phyloP scores from a whole-genome alignment of 2,797 vertebrate genomes.

The Lutjanus campechanus region DNA sequence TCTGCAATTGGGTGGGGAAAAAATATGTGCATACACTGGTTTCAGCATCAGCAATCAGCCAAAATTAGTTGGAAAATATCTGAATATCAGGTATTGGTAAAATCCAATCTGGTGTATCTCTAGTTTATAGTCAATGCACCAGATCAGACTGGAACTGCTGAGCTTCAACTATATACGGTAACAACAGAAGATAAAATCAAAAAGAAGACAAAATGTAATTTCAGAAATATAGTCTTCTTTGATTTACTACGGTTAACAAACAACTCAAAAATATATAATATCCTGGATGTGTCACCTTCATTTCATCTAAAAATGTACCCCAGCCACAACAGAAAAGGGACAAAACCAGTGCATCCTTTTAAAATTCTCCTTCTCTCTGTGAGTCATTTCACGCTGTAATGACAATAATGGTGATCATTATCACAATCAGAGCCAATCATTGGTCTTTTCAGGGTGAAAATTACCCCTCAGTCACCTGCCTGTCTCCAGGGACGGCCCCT shows the following conservation, averaged over 20 bases:
- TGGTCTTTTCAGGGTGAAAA: constrained; percentile 85
- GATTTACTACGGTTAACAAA: constrained; percentile 15
- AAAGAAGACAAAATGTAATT: constrained; percentile 37
- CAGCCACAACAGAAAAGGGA: constrained; percentile 24
- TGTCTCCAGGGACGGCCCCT: constrained; percentile 78
- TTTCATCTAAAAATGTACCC: constrained; percentile 34
- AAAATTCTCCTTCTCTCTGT: constrained; percentile 66
- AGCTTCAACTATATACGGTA: constrained; percentile 78
- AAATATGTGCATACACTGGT: no score
- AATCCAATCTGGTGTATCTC: constrained; percentile 41
- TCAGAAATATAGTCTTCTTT: constrained; percentile 5
- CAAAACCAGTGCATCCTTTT: constrained; percentile 59
- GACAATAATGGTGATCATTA: constrained; percentile 85
- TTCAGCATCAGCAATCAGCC: no score
- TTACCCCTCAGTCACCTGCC: constrained; percentile 86
- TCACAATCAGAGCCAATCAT: constrained; percentile 86
- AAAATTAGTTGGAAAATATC: no score
- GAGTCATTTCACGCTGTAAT: constrained; percentile 81
- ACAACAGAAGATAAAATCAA: constrained; percentile 60
- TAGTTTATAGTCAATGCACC: constrained; percentile 82
- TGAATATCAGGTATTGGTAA: no score
- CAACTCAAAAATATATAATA: constrained; percentile 13
- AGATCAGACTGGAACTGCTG: constrained; percentile 86
- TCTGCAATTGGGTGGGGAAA: no score
- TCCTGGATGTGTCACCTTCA: constrained; percentile 23